A percentile compares a stretch with the other conserved stretches of the same genome.
Conservation (phyloP, 2,113 vertebrate genomes). For the Opisthocomus hoazin region DNA sequence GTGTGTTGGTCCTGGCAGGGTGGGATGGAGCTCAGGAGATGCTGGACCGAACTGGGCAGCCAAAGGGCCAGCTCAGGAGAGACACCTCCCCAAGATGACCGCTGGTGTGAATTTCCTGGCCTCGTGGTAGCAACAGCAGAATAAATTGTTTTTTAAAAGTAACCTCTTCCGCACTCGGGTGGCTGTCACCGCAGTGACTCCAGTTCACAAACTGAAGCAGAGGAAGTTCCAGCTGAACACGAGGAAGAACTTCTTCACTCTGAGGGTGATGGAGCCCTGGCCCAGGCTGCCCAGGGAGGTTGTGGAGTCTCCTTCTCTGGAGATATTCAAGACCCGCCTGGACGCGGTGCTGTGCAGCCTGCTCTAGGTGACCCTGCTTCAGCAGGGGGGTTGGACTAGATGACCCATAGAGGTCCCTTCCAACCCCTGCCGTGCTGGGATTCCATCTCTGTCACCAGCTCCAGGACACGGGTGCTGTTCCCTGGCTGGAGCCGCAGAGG, state of each 20-base stretch:
- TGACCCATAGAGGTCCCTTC: too few relatives aligned
- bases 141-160: neutral
- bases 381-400: too few relatives aligned
- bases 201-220: too few relatives aligned
- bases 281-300: too few relatives aligned
- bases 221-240: too few relatives aligned
- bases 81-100: neutral
- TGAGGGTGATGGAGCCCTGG: too few relatives aligned
- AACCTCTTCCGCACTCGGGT: neutral
- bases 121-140: rapidly evolving
- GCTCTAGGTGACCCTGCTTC: too few relatives aligned
- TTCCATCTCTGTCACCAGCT: neutral
- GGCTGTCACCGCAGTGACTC: neutral
- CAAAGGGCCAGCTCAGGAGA: neutral
- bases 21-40: neutral
- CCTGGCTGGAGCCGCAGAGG: neutral
- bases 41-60: neutral
- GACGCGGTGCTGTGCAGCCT: too few relatives aligned
- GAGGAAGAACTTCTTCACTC: too few relatives aligned
- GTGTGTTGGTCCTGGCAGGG: neutral
- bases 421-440: too few relatives aligned
- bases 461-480: neutral
- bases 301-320: too few relatives aligned
- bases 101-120: neutral
- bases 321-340: too few relatives aligned